These are phyloP conservation scores for Oedothorax gibbosus DNA, from an alignment of 1,140 invertebrate genomes.

Conservation along the genomic window DNA sequence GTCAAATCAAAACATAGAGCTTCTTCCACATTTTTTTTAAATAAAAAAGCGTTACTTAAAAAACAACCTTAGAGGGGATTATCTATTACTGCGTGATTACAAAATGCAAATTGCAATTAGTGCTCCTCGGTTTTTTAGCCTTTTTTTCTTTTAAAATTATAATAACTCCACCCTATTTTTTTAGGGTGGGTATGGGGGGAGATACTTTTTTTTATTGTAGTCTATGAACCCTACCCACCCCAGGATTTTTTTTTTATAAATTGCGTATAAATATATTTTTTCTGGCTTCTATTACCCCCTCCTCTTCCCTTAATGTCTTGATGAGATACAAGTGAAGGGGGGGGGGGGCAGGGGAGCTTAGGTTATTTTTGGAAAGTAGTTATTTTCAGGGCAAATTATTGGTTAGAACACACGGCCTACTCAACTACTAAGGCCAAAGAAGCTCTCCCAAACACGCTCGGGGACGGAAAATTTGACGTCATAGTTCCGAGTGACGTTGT, in stretches of 20 bases:
- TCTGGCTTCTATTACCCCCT: constrained; percentile 19
- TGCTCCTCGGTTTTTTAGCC: background rate
- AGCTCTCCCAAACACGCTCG: too few relatives aligned
- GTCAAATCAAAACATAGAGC: too few relatives aligned
- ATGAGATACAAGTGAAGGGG: constrained; percentile 50
- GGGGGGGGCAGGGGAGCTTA: too few relatives aligned
- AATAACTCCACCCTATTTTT: constrained; percentile 45
- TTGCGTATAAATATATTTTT: constrained; percentile 54
- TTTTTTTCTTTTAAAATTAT: constrained; percentile 51
- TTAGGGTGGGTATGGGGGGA: too few relatives aligned
- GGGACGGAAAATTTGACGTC: too few relatives aligned
- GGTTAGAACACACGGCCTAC: too few relatives aligned
- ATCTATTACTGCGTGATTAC: constrained; percentile 60
- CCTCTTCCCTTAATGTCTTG: constrained; percentile 37
- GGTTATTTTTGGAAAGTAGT: too few relatives aligned
- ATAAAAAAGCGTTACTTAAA: constrained; percentile 51
- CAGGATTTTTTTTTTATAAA: constrained; percentile 11
- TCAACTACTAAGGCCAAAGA: too few relatives aligned
- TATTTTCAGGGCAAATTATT: too few relatives aligned
- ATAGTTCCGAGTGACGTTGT: too few relatives aligned
- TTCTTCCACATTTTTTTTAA: too few relatives aligned
- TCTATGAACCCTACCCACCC: constrained; percentile 18
- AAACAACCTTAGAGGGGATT: constrained; percentile 52
- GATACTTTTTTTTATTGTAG: constrained; percentile 28
- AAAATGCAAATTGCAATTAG: constrained; percentile 61